A percentile compares a stretch with the other conserved stretches of the same genome.
These are phyloP conservation scores for Popillia japonica DNA, from an alignment of 1,140 invertebrate genomes.

Conservation along the genomic window DNA sequence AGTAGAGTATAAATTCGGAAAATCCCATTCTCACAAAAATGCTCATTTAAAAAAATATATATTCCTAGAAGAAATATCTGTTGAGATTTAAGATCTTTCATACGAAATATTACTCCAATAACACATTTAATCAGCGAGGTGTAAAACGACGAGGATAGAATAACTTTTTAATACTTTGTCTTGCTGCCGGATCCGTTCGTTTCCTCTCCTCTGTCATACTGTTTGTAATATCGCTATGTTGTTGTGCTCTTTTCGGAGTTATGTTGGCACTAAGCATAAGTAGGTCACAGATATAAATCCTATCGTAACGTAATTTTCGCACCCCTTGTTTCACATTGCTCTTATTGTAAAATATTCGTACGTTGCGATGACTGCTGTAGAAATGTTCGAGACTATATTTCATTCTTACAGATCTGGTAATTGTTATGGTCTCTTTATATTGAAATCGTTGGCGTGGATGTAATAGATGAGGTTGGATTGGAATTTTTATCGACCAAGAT, in stretches of 20 bases:
- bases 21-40: no score
- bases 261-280: not conserved
- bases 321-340: not conserved
- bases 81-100: not conserved
- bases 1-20: no score
- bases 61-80: no score
- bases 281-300: conserved; percentile 14
- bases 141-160: not conserved
- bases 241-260: not conserved
- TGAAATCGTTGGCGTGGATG: no score
- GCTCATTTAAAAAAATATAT: no score
- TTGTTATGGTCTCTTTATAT: no score
- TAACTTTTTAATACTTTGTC: not conserved
- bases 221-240: not conserved
- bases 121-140: not conserved
- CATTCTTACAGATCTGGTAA: no score
- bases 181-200: not conserved
- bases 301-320: not conserved
- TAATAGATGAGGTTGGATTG: no score
- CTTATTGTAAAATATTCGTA: not conserved
- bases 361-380: no score
- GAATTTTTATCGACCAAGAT: no score
- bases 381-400: no score
- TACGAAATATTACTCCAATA: not conserved
- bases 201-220: not conserved